These are phyloP conservation scores for Haliclona indistincta DNA, from an alignment of 37 sponge, comb jelly and placozoan species.

Conservation along the genomic window DNA sequence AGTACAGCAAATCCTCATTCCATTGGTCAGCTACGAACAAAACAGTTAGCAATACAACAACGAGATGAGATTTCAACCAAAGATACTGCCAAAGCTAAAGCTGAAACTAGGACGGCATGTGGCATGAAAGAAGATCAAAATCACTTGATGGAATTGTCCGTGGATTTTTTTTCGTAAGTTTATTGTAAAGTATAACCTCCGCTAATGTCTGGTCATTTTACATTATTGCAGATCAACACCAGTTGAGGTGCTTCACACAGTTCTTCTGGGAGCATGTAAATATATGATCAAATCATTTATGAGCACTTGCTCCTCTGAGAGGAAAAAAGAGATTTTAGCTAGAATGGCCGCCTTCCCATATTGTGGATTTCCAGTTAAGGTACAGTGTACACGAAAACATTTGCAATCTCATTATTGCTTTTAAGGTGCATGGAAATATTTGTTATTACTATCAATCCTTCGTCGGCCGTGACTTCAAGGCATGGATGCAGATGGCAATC, in stretches of 20 bases:
- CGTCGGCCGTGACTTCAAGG: constrained; percentile 47
- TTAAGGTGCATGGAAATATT: constrained; percentile 18
- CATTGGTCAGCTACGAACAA: not conserved
- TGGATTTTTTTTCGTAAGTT: constrained; percentile 27
- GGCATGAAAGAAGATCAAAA: constrained; percentile 28
- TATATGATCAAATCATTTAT: constrained; percentile 38
- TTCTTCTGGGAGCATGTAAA: constrained; percentile 45
- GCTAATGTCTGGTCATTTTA: not conserved
- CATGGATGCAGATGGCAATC: constrained; percentile 33
- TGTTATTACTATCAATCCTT: constrained; percentile 20
- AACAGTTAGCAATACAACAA: not conserved
- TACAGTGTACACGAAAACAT: too few species aligned
- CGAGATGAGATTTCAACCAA: constrained; percentile 3
- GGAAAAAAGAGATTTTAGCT: constrained; percentile 41
- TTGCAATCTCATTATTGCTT: too few species aligned
- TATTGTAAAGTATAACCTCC: not conserved
- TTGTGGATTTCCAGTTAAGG: constrained; percentile 23
- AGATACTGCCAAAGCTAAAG: not conserved
- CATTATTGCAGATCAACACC: constrained; percentile 40
- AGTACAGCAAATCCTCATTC: not conserved
- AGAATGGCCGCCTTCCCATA: constrained; percentile 20
- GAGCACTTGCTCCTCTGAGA: not conserved
- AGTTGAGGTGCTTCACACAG: constrained; percentile 45
- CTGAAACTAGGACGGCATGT: constrained; percentile 2
- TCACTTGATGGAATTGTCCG: constrained; percentile 8